Evolutionary conservation across 2,888 invertebrate species (phyloP).

Genomic region (Dryadula phaetusa): DNA sequence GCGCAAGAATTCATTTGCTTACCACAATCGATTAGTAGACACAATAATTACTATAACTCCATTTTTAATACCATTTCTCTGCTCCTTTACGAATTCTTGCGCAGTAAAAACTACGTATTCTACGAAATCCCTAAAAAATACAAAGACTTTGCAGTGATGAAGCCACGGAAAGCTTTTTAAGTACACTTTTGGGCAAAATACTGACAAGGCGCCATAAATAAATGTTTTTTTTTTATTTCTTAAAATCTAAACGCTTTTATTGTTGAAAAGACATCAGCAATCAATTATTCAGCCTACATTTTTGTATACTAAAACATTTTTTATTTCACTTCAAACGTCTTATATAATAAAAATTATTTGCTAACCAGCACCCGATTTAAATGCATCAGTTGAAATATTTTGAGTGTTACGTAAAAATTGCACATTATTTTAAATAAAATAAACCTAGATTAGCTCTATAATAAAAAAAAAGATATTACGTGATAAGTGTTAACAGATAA

Average conservation of each 20-base stretch:
- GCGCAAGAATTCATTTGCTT: constrained; percentile 28
- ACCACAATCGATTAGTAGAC: neutral
- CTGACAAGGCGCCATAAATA: constrained; percentile 34
- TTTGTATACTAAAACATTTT: constrained; percentile 15
- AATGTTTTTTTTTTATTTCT: constrained; percentile 9
- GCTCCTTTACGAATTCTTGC: constrained; percentile 9
- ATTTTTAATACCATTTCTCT: neutral
- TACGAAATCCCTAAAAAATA: constrained; percentile 24
- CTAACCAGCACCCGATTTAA: constrained; percentile 29
- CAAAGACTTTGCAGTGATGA: constrained; percentile 31
- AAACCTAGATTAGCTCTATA: neutral
- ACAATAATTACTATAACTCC: neutral
- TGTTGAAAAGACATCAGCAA: constrained; percentile 15
- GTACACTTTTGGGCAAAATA: constrained; percentile 43
- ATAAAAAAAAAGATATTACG: neutral
- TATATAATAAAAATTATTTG: constrained; percentile 2
- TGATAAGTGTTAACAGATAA: neutral
- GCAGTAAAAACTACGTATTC: constrained; percentile 18
- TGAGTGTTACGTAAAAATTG: constrained; percentile 2
- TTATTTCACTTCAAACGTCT: neutral
- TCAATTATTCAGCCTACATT: constrained; percentile 14
- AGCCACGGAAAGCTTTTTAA: constrained; percentile 35
- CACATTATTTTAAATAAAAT: constrained; percentile 3
- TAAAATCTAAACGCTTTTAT: constrained; percentile 2
- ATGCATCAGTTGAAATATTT: constrained; percentile 23